phyloP scores from a whole-genome alignment of 30 jellyfish, hydroid and myxozoan genomes.

The Clytia hemisphaerica region DNA sequence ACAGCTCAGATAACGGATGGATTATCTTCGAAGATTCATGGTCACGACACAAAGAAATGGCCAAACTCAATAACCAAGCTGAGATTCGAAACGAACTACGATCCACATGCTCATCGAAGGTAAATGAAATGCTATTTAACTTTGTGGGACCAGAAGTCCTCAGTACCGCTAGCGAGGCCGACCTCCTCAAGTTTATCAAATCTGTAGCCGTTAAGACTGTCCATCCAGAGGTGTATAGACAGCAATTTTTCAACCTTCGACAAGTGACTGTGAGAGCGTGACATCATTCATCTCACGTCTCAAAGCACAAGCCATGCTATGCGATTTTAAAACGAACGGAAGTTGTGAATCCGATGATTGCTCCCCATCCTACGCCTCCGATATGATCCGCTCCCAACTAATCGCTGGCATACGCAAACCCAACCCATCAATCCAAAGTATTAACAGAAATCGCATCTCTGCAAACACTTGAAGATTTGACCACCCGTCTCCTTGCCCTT shows the following conservation, averaged over 20 bases:
- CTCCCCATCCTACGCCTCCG: not conserved
- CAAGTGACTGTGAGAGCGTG: not conserved
- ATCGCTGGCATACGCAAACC: conserved; percentile 7
- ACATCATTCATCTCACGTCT: conserved; percentile 4
- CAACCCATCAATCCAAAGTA: conserved; percentile 2
- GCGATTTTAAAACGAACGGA: not conserved
- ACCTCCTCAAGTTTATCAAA: no score
- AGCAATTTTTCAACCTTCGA: not conserved
- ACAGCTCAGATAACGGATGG: no score
- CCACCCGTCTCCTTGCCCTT: not conserved
- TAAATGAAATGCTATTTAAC: no score
- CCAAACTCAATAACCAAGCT: no score
- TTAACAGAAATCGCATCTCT: not conserved
- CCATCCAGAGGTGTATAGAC: conserved; percentile 1
- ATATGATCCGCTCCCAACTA: not conserved
- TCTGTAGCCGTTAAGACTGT: no score
- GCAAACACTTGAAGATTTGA: not conserved
- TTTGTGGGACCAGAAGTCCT: no score
- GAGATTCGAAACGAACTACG: no score
- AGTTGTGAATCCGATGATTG: not conserved
- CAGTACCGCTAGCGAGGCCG: no score
- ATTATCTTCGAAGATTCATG: no score
- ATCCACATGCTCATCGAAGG: no score
- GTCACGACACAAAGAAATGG: no score
- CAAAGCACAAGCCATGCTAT: conserved; percentile 7